Evolutionary conservation across 2,797 vertebrate species (phyloP).

Genomic region (Hypotaenidia okinawae): DNA sequence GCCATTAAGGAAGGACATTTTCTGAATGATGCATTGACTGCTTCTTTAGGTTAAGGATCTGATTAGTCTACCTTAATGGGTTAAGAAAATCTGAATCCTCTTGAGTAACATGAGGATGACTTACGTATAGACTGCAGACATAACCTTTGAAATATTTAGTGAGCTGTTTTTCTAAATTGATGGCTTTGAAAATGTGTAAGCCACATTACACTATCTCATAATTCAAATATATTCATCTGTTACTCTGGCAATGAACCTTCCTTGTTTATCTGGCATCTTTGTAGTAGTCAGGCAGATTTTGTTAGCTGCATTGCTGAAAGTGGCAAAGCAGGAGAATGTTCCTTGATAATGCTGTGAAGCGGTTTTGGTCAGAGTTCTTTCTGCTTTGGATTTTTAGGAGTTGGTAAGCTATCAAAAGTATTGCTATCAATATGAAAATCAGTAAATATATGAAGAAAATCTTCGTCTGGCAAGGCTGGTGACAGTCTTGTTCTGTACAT

Average conservation of each 20-base stretch:
- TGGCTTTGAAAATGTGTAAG: neutral
- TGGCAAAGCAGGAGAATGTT: neutral
- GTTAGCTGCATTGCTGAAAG: neutral
- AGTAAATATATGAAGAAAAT: neutral
- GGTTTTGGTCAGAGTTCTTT: neutral
- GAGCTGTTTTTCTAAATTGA: neutral
- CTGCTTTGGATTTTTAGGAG: neutral
- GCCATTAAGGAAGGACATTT: neutral
- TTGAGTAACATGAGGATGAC: neutral
- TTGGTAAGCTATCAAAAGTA: neutral
- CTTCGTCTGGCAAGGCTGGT: neutral
- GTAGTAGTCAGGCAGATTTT: accelerated
- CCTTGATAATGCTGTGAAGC: neutral
- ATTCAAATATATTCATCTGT: neutral
- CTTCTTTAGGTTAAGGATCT: neutral
- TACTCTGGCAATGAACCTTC: neutral
- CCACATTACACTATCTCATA: too few relatives aligned
- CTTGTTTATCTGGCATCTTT: neutral
- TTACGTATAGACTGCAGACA: neutral
- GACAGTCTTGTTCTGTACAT: neutral
- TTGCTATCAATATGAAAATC: neutral
- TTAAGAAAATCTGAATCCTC: neutral
- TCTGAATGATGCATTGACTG: neutral
- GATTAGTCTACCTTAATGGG: neutral
- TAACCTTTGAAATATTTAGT: neutral